Evolutionary conservation across 1,140 invertebrate species (phyloP).

Genomic region (Aculops lycopersici): DNA sequence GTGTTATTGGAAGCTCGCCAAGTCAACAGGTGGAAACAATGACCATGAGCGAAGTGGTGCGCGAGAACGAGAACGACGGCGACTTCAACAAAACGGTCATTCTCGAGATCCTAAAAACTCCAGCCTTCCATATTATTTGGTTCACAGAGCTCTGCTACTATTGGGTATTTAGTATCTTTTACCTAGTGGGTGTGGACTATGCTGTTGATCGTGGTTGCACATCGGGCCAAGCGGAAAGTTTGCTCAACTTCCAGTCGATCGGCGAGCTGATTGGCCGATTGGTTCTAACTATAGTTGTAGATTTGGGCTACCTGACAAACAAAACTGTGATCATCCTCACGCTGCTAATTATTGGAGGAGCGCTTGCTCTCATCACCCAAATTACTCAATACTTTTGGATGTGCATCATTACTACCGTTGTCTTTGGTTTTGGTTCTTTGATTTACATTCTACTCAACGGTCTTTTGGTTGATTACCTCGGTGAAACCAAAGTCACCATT

Average conservation of each 20-base stretch:
- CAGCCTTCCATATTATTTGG: slow-evolving; percentile 1
- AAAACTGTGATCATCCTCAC: background rate
- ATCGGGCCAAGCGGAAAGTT: background rate
- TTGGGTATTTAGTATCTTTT: background rate
- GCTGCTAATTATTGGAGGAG: background rate
- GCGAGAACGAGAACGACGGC: too few species aligned
- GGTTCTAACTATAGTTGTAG: background rate
- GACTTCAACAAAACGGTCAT: too few species aligned
- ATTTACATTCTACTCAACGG: background rate
- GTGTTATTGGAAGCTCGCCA: too few species aligned
- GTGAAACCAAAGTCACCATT: background rate
- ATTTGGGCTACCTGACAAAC: background rate
- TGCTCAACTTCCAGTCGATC: background rate
- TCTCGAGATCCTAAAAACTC: too few species aligned
- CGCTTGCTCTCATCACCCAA: background rate
- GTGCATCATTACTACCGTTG: background rate
- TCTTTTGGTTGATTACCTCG: background rate
- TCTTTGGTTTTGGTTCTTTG: background rate
- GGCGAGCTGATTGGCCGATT: background rate
- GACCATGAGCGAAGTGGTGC: too few species aligned
- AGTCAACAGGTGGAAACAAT: too few species aligned
- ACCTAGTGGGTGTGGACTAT: background rate
- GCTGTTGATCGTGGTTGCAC: background rate
- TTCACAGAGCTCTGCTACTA: background rate
- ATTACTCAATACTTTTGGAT: background rate